Conservation (phyloP, 2,113 vertebrate genomes). For the Tiliqua scincoides region DNA sequence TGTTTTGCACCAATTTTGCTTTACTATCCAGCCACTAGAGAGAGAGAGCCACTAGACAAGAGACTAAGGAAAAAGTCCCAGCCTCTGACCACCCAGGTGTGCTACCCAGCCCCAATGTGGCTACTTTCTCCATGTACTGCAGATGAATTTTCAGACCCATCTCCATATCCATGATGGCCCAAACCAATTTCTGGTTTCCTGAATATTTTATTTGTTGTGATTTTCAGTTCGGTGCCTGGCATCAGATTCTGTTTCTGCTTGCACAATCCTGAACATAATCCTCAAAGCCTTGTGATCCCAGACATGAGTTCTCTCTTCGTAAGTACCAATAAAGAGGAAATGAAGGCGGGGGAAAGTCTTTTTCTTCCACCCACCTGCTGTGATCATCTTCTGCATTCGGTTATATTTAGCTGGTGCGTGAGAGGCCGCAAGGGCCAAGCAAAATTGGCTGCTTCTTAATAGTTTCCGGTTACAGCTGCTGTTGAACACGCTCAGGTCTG, state of each 20-base stretch:
- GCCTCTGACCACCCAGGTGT: neutral
- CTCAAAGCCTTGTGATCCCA: neutral
- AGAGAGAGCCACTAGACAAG: no score
- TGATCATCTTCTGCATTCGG: neutral
- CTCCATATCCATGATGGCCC: neutral
- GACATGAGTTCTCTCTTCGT: neutral
- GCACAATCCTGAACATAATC: neutral
- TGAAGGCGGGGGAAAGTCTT: neutral
- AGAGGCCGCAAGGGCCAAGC: neutral
- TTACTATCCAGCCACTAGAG: neutral
- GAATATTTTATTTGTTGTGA: neutral
- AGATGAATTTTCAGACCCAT: neutral
- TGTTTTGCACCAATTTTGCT: neutral
- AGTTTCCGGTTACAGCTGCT: conserved; percentile 33
- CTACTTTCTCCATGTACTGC: neutral
- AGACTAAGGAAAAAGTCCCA: neutral
- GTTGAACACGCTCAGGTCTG: neutral
- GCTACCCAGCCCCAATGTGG: no score
- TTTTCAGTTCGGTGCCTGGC: neutral
- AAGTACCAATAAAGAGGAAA: neutral
- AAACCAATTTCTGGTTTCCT: neutral
- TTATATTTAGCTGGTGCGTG: conserved; percentile 32
- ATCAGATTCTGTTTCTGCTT: neutral
- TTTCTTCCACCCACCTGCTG: conserved; percentile 1
- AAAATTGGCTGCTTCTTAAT: neutral